phyloP scores from a whole-genome alignment of 2,113 vertebrate species.

The Garra rufa region DNA sequence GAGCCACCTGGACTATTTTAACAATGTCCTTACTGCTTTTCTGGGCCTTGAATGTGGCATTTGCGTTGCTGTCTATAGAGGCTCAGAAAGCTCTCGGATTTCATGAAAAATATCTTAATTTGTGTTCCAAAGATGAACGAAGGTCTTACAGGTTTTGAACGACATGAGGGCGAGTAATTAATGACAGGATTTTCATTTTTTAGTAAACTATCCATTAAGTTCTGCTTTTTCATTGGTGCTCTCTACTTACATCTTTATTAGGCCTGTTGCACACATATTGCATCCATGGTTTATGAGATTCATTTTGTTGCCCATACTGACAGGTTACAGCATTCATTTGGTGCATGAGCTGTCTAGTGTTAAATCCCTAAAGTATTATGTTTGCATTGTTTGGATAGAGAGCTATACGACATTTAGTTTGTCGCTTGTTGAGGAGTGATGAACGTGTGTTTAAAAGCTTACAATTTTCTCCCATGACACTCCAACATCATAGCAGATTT shows the following conservation, averaged over 20 bases:
- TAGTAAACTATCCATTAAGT: background rate
- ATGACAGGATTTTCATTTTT: too few relatives aligned
- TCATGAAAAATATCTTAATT: too few relatives aligned
- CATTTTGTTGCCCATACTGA: background rate
- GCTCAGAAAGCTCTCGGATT: too few relatives aligned
- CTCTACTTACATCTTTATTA: background rate
- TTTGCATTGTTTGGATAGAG: background rate
- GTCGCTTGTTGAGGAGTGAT: background rate
- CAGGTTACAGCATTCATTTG: background rate
- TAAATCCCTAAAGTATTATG: background rate
- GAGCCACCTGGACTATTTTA: too few relatives aligned
- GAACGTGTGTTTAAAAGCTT: background rate
- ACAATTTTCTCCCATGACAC: background rate
- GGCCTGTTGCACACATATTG: background rate
- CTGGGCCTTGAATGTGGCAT: too few relatives aligned
- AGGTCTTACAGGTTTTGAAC: too few relatives aligned
- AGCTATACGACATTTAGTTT: background rate
- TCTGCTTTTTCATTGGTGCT: background rate
- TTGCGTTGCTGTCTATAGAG: too few relatives aligned
- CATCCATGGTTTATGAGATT: background rate
- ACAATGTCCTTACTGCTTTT: too few relatives aligned
- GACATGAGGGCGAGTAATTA: too few relatives aligned
- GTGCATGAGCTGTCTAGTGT: background rate
- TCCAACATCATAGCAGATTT: background rate
- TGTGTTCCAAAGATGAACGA: too few relatives aligned